phyloP scores from a whole-genome alignment of 2,113 vertebrate species.

The Antechinus flavipes region DNA sequence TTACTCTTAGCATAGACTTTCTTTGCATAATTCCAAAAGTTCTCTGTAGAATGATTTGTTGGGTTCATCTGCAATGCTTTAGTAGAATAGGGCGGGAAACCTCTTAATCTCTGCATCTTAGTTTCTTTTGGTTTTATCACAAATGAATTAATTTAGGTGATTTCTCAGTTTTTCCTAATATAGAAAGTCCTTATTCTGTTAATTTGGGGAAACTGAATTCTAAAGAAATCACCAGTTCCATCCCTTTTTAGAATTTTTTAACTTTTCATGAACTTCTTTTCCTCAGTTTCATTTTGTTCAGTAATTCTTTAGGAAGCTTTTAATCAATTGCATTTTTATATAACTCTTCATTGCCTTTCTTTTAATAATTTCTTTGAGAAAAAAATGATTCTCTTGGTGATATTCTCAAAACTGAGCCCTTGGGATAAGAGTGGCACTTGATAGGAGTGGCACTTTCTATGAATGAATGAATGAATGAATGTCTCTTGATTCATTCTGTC shows the following conservation, averaged over 20 bases:
- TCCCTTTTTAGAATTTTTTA: not conserved
- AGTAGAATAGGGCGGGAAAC: fast-evolving
- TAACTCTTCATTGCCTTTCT: not conserved
- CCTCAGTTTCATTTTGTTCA: not conserved
- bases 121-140: not conserved
- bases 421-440: too few relatives aligned
- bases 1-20: not conserved
- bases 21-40: not conserved
- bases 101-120: not conserved
- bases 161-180: not conserved
- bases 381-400: not conserved
- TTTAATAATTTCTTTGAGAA: conserved; percentile 21
- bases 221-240: not conserved
- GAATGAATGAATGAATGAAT: not conserved
- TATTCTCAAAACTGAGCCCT: not conserved
- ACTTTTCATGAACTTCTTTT: conserved; percentile 6
- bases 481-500: not conserved
- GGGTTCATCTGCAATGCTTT: not conserved
- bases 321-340: conserved; percentile 21
- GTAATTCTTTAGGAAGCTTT: not conserved
- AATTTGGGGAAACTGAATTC: not conserved
- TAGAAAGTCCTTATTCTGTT: too few relatives aligned
- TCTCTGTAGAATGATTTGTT: too few relatives aligned
- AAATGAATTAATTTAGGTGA: not conserved
- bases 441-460: not conserved